Conservation (phyloP, 2,113 vertebrate genomes). For the Psittacus erithacus region DNA sequence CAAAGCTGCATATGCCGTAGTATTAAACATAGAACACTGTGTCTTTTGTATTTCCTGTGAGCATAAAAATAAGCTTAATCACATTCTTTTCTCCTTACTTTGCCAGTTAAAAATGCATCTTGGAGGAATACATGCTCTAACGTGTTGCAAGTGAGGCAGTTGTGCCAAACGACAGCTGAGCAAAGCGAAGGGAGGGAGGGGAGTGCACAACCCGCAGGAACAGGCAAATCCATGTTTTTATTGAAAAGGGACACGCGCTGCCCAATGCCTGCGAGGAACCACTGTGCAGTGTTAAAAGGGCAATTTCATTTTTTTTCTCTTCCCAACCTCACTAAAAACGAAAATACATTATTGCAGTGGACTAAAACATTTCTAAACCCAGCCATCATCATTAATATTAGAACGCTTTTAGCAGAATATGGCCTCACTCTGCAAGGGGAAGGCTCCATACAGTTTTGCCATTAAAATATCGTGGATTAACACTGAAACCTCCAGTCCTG, state of each 20-base stretch:
- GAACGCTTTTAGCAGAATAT: conserved; percentile 9
- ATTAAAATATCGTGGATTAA: not conserved
- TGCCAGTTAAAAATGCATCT: not conserved
- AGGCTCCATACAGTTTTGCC: not conserved
- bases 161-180: not conserved
- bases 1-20: conserved; percentile 11
- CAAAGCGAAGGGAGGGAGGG: not conserved
- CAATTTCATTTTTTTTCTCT: not conserved
- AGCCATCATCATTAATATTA: not conserved
- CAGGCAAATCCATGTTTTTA: not conserved
- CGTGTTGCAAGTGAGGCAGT: not conserved
- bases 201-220: not conserved
- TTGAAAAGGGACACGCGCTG: not conserved
- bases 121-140: not conserved
- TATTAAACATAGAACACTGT: conserved; percentile 29
- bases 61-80: conserved; percentile 40
- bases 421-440: not conserved
- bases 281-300: not conserved
- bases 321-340: not conserved
- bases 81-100: conserved; percentile 24
- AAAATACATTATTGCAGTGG: not conserved
- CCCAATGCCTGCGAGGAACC: not conserved
- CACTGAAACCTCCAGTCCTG: not conserved
- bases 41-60: conserved; percentile 33
- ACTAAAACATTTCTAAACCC: not conserved